Evolutionary conservation across 37 sponge, comb jelly and placozoan genomes (phyloP), one percentile per base, ranked within the genome.

Genomic region (Spongilla lacustris): DNA sequence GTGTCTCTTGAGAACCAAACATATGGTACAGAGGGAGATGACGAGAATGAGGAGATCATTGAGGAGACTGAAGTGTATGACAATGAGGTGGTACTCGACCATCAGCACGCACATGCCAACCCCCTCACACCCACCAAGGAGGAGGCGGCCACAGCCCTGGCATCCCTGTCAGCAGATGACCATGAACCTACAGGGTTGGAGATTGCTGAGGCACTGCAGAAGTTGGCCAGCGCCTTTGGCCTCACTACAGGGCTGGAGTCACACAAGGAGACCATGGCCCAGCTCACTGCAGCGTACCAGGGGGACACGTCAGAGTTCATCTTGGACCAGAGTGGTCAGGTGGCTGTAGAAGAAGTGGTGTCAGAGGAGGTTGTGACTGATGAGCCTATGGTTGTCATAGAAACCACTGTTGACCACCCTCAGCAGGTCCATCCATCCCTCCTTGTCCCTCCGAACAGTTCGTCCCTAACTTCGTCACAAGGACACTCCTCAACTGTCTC

Each of bases 1-100:
- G 81, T 94, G 66, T 88, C 91, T 30, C 81, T 93, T 46, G 87
- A 93, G 81, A 93, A 85, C 37, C 93, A 89, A 73, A 86, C 93
- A 0, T 88, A 85, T 38, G 89, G 89, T 22, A 85, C 73, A 38
- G 86, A 78, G 26, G 89, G 93, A 10, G 89, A 90, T 25, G 86
- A 80, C 1, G 90, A 90, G 50, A 67, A 50, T 8, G 90, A 85
- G 36, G 90, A 90, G 36, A 90, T 90, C 49, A 76, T 90, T 13
- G 90, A 90, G 37, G 90, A 85, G 38, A 90, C 71, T 17, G 81
- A 80, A 77, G 85, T 90, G 13, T 90, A 90, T 33, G 90, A 90
- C 38, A 66, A 85, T 19, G 68, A 85, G 29, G 86, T 80, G 29
- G 35, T 90, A 2, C 75, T 85, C 0, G 85, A 85, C 11, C 82